phyloP scores from a whole-genome alignment of 2,797 vertebrate genomes.

The Gallinago stenura region DNA sequence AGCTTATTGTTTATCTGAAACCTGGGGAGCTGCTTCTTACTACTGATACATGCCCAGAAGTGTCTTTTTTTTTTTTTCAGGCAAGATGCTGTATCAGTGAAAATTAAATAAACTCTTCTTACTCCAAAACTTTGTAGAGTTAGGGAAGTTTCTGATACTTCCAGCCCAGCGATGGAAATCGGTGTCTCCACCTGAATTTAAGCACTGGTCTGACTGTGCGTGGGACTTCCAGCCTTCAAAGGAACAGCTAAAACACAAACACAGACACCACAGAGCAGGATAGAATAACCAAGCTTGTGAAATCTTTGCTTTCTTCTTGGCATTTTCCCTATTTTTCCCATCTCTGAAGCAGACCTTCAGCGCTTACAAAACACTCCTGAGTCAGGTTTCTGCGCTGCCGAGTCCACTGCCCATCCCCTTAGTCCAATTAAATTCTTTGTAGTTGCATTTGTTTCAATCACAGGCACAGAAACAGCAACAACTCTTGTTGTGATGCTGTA shows the following conservation, averaged over 20 bases:
- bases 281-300: not conserved
- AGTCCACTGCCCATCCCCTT: not conserved
- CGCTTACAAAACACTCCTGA: not conserved
- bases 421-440: not conserved
- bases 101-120: not conserved
- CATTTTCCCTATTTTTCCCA: not conserved
- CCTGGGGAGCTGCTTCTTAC: not conserved
- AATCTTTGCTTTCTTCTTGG: not conserved
- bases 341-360: not conserved
- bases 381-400: not conserved
- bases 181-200: not conserved
- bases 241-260: rapidly evolving
- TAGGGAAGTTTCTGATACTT: not conserved
- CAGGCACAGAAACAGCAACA: not conserved
- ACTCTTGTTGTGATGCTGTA: not conserved
- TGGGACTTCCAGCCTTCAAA: not conserved
- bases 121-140: no score
- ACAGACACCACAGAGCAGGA: not conserved
- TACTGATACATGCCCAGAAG: not conserved
- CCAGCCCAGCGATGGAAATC: not conserved
- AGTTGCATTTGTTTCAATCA: not conserved
- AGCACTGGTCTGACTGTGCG: not conserved
- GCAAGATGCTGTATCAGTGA: not conserved
- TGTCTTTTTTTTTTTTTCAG: not conserved
- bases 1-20: not conserved